Base-by-base conservation (phyloP, 2,888 invertebrate species). In the Cosmopolites sordidus region DNA sequence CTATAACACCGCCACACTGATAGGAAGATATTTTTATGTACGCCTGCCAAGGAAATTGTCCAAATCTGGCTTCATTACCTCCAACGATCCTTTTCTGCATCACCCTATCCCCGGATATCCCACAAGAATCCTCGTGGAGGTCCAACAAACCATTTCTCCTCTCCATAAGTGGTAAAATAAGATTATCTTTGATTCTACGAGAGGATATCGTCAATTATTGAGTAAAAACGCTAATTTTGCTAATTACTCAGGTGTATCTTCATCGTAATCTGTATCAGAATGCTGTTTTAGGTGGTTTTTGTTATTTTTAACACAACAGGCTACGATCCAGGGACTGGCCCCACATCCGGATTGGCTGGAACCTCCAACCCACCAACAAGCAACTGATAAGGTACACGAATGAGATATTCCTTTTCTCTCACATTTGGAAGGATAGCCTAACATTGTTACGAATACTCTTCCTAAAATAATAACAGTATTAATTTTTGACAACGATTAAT, bases 21-120 rank as follows among this genome's bases (percentile, higher is more conserved):
- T 85, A 90, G 62, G 87, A 85, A 0, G 84, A 83, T 61, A 90
- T 89, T 66, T 90, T 82, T 56, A 91, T 86, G 64, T 90, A 90
- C 0, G 88, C 89, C 69, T 90, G 90, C 90, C 90, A 91, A 0
- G 91, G 90, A 66, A 88, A 87, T 75, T 89, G 89, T 0, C 83
- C 86, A 64, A 80, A 89, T 60, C 79, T 76, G 0, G 90, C 90
- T 60, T 87, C 86, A 2, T 86, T 76, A 0, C 91, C 90, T 1
- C 91, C 91, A 38, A 91, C 89, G 56, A 91, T 90, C 45, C 90
- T 76, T 69, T 88, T 89, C 66, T 84, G 83, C 16, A 82, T 77
- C 62, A 62, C 65, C 58, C 66, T 72, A 66, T 74, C 76, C 1
- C 81, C 76, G 0, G 87, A 83, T 11, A 87, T 67, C 0, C 89